phyloP scores from a whole-genome alignment of 2,113 vertebrate genomes.

The Sprattus sprattus region DNA sequence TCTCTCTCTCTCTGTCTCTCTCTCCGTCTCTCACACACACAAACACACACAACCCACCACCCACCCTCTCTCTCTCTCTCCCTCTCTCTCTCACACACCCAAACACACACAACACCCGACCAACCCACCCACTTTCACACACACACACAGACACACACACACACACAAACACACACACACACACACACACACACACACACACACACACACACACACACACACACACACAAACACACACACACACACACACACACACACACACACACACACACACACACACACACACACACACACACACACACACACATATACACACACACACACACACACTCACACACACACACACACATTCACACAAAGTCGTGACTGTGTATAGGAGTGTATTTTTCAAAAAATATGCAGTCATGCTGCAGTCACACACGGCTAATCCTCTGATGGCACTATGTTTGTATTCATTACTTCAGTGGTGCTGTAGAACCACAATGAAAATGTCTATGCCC shows the following conservation, averaged over 20 bases:
- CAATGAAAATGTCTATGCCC: neutral
- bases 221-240: neutral
- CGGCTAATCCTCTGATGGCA: neutral
- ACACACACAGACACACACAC: no score
- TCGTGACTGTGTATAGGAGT: neutral
- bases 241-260: no score
- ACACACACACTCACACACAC: slow-evolving; percentile 9
- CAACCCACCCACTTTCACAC: no score
- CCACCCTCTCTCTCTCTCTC: no score
- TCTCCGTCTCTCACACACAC: neutral
- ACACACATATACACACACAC: neutral
- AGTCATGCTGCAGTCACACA: neutral
- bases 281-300: neutral
- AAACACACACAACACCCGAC: neutral
- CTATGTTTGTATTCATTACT: neutral
- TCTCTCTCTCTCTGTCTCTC: no score
- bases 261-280: no score
- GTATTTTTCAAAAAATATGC: neutral
- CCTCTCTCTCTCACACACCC: no score
- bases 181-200: neutral
- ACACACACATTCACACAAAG: neutral
- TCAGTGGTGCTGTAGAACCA: neutral
- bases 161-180: neutral
- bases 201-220: neutral
- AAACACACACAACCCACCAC: no score